Evolutionary conservation across 30 jellyfish, hydroid and myxozoan species (phyloP).

Genomic region (Nemopilema nomurai): DNA sequence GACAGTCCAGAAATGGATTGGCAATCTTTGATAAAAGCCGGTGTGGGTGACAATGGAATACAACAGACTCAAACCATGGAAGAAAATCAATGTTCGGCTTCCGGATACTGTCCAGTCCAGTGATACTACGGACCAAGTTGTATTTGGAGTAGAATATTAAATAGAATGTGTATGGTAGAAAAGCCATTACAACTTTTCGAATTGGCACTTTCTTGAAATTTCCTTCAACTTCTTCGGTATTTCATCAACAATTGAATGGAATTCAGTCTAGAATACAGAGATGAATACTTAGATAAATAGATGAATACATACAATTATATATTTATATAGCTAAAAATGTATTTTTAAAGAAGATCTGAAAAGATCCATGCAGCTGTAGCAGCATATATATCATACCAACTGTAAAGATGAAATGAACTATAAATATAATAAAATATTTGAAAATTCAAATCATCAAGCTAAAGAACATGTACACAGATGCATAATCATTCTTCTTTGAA

Average conservation of each 20-base stretch:
- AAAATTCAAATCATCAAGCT: no score
- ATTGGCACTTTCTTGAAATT: slow-evolving; percentile 69
- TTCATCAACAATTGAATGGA: slow-evolving; percentile 67
- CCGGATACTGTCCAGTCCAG: slow-evolving; percentile 88
- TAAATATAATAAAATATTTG: no score
- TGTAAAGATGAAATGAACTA: no score
- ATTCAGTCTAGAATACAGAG: slow-evolving; percentile 73
- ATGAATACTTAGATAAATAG: neutral
- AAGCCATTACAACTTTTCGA: slow-evolving; percentile 62
- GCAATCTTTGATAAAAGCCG: slow-evolving; percentile 86
- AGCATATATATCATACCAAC: no score
- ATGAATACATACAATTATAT: neutral
- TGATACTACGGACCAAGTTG: slow-evolving; percentile 55
- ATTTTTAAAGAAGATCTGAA: no score
- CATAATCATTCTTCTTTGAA: no score
- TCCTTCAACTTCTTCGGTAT: slow-evolving; percentile 55
- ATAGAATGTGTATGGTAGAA: slow-evolving; percentile 70
- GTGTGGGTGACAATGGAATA: slow-evolving; percentile 94
- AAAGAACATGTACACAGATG: no score
- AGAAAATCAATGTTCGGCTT: slow-evolving; percentile 86
- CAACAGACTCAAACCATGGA: slow-evolving; percentile 93
- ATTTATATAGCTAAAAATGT: no score
- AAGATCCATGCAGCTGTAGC: no score
- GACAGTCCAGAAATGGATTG: slow-evolving; percentile 83
- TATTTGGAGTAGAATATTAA: slow-evolving; percentile 78